Conservation (phyloP, 2,113 vertebrate genomes). For the Delphinapterus leucas region DNA sequence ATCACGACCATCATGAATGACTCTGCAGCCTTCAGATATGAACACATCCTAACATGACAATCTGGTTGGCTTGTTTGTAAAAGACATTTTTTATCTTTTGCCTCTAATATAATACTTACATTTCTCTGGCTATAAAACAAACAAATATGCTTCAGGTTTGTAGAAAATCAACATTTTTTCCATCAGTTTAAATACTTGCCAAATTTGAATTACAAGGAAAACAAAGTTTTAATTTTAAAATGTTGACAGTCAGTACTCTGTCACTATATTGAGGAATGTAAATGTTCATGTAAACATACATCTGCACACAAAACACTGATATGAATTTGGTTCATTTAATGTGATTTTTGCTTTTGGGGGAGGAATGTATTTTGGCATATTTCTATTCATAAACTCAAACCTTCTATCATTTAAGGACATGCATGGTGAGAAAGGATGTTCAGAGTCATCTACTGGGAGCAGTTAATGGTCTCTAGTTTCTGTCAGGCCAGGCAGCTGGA, state of each 20-base stretch:
- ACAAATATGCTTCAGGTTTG: not conserved
- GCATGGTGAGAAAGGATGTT: not conserved
- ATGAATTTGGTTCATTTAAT: not conserved
- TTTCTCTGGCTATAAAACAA: not conserved
- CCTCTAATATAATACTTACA: not conserved
- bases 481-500: not conserved
- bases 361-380: not conserved
- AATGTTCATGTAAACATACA: not conserved
- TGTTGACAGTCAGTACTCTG: not conserved
- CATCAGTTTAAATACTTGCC: not conserved
- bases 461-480: not conserved
- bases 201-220: not conserved
- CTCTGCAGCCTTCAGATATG: not conserved
- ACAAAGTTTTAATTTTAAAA: not conserved
- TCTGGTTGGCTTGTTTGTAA: not conserved
- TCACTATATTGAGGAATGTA: not conserved
- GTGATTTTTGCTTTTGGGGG: not conserved
- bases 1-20: rapidly evolving
- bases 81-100: not conserved
- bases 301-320: not conserved
- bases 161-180: not conserved
- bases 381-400: not conserved
- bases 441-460: not conserved
- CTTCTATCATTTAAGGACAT: not conserved
- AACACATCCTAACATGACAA: not conserved